Conservation (phyloP, 2,797 vertebrate genomes). For the Acropternis orthonyx region DNA sequence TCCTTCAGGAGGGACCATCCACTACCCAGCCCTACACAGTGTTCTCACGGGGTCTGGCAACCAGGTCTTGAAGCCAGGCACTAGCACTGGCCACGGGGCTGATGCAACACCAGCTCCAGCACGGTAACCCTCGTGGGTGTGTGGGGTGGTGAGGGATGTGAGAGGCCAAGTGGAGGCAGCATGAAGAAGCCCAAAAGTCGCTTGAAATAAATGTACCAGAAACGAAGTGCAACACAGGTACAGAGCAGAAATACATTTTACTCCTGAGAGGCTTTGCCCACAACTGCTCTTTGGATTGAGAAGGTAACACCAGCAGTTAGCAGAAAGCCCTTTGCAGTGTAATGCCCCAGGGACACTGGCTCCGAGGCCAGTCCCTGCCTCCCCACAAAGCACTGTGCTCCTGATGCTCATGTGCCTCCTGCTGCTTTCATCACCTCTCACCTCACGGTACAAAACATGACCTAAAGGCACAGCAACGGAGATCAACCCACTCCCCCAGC, state of each 20-base stretch:
- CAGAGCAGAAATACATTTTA: not conserved
- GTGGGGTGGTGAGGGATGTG: fast-evolving
- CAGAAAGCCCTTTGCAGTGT: not conserved
- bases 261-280: not conserved
- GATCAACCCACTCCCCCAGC: not conserved
- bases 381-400: fast-evolving
- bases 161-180: not conserved
- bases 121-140: not conserved
- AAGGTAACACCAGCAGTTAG: not conserved
- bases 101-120: not conserved
- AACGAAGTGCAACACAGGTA: not conserved
- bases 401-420: not conserved
- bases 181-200: not conserved
- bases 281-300: conserved; percentile 35
- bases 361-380: not conserved
- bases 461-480: not conserved
- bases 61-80: not conserved
- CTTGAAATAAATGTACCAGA: not conserved
- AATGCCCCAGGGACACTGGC: not conserved
- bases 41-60: not conserved
- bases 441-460: not conserved
- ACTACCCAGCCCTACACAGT: not conserved
- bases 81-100: fast-evolving
- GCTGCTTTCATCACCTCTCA: not conserved
- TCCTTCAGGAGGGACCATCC: fast-evolving